Percentiles rank a stretch among this genome's conserved stretches.
phyloP scores from a whole-genome alignment of 2,113 vertebrate genomes.

The Proteles cristata region DNA sequence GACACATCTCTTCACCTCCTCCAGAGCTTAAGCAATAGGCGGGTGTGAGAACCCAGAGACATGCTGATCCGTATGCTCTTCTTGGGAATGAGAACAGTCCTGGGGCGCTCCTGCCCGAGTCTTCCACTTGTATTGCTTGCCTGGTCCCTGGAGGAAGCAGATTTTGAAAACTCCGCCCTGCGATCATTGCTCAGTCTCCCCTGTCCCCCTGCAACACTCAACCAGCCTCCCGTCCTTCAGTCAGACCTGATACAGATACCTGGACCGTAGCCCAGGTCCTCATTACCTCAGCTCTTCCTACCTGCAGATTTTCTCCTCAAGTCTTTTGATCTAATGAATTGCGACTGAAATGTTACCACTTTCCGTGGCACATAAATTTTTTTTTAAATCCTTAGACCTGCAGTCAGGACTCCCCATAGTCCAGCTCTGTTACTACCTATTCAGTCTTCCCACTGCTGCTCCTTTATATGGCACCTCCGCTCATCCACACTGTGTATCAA shows the following conservation, averaged over 20 bases:
- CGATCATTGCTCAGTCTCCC: not conserved
- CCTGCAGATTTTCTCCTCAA: not conserved
- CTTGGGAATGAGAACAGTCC: not conserved
- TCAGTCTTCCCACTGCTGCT: not conserved
- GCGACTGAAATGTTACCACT: not conserved
- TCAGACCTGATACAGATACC: not conserved
- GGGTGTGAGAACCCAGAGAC: not conserved
- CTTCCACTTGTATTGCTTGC: not conserved
- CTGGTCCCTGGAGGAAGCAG: not conserved
- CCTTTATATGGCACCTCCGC: not conserved
- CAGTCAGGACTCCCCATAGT: not conserved
- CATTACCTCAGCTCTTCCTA: not conserved
- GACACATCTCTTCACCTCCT: not conserved
- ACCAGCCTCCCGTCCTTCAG: not conserved
- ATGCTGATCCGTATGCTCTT: not conserved
- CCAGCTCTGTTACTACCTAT: not conserved
- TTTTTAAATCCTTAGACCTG: not conserved
- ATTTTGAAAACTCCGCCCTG: not conserved
- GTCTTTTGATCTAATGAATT: not conserved
- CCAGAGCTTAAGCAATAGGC: not conserved
- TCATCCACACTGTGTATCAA: not conserved
- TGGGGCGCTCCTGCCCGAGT: not conserved
- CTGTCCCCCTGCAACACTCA: not conserved
- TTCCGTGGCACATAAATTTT: not conserved
- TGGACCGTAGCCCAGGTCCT: not conserved